Evolutionary conservation across 2,888 invertebrate genomes (phyloP), one percentile per base, ranked within the genome.

Genomic region (Phaonia tiefii): DNA sequence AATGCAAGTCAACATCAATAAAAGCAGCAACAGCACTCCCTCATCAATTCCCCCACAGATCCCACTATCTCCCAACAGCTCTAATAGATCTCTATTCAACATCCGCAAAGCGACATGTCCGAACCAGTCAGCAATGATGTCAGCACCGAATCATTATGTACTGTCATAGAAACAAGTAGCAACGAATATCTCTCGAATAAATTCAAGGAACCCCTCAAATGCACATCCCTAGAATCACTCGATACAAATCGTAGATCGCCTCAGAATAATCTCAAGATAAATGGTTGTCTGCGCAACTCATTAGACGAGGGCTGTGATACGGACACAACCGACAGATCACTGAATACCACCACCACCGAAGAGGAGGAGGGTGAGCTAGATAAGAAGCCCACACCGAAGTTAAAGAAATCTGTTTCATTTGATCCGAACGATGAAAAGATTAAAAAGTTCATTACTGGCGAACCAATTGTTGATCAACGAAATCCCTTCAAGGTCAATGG

Each of bases 381-480:
- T n/a, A 77, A 69, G 42, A 74, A 79, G 20, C 7, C 75, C 31
- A 80, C 79, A 26, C 74, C 83, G 11, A 86, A 85, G 58, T 71
- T 86, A 0, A 91, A 90, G 51, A 90, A 90, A 82, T 88, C 88
- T 0, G 89, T 90, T 0, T 87, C 88, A 5, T 89, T 90, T 76
- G 89, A 89, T 86, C 87, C 89, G 1, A 87, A 88, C 37, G 88
- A 90, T 84, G 90, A 90, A 72, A 85, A 85, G 46, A 86, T 90
- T 1, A 86, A 86, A 2, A 91, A 91, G 73, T 91, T 91, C 76
- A 89, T 87, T 17, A 86, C 86, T 0, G 91, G 91, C 1, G 90
- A 90, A 66, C 89, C 90, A 2, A 91, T 91, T 46, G 86, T 90
- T 10, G 91, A 91, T 82, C 88, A 90, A 51, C 85, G 89, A 82